Evolutionary conservation across 2,113 vertebrate species (phyloP), one percentile per base, ranked within the genome.

Genomic region (Mungos mungo): DNA sequence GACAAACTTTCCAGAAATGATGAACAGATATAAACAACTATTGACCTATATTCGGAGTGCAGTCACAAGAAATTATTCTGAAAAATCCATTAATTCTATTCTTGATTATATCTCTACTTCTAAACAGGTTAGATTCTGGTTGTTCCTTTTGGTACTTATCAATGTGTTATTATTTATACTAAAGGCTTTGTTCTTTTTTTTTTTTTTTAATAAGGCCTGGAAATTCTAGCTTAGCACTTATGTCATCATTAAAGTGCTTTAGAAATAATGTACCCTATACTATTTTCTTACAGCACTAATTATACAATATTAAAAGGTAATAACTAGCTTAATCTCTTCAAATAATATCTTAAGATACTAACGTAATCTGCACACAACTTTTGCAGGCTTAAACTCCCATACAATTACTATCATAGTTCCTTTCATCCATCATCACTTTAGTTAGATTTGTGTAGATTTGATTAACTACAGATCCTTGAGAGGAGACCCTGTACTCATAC

Each of bases 1-100:
- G 99, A 99, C 99, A 96, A 99, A 99, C 98, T 99, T 99, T 98
- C 99, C 99, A 98, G 99, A 99, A 99, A 99, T 99, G 99, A 99
- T 99, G 99, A 99, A 99, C 98, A 99, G 99, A 98, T 99, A 99
- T 98, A 99, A 99, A 98, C 99, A 99, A 96, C 99, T 99, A 83
- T 99, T 99, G 97, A 99, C 99, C 6, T 99, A 99, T 98, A 99
- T 99, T 98, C 98, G 99, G 98, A 99, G 99, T 98, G 99, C 99
- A 84, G 99, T 99, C 95, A 99, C 99, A 97, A 99, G 99, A 97
- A 99, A 99, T 99, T 99, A 99, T 98, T 99, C 99, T 21, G 99
- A 99, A 98, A 99, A 99, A 98, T 99, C 99, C 93, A 99, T 99
- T 98, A 99, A 99, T 99, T 99, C 99, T 98, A 99, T 99, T 98